Conservation (phyloP, 2,888 invertebrate species). For the Diabrotica balteata region DNA sequence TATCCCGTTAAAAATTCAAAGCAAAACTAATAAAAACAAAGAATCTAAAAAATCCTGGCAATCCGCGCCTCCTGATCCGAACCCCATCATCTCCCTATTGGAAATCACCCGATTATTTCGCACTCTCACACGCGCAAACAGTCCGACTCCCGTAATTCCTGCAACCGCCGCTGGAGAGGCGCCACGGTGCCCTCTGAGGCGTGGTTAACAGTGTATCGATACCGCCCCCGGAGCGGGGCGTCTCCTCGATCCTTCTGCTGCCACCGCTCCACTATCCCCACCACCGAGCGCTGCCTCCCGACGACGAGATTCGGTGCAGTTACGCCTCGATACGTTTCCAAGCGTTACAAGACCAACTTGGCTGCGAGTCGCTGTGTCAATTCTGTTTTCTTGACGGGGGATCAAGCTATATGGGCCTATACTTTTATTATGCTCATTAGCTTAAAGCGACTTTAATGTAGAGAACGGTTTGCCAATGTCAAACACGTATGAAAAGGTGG, state of each 20-base stretch:
- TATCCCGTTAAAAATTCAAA: no score
- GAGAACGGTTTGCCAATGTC: no score
- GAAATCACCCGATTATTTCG: slow-evolving; percentile 29
- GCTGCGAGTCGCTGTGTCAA: background rate
- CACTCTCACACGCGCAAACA: slow-evolving; percentile 2
- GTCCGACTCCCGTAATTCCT: slow-evolving; percentile 3
- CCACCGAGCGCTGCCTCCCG: slow-evolving; percentile 4
- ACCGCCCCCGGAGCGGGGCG: slow-evolving; percentile 9
- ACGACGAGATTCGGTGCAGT: slow-evolving; percentile 16
- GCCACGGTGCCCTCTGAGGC: slow-evolving; percentile 17
- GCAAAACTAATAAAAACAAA: no score
- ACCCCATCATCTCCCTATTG: slow-evolving; percentile 19
- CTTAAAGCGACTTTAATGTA: no score
- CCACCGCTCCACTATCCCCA: slow-evolving; percentile 15
- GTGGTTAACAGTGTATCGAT: slow-evolving; percentile 24
- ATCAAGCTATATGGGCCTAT: no score
- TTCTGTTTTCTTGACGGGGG: no score
- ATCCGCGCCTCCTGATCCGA: slow-evolving; percentile 7
- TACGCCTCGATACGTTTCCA: slow-evolving; percentile 21
- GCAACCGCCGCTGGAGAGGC: slow-evolving; percentile 13
- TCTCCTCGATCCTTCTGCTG: background rate
- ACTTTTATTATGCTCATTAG: no score
- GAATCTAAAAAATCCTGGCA: background rate
- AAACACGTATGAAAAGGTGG: no score
- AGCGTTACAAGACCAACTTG: background rate